These are phyloP conservation scores for Stegana nigrithorax DNA, from an alignment of 2,888 invertebrate species.

Conservation along the genomic window DNA sequence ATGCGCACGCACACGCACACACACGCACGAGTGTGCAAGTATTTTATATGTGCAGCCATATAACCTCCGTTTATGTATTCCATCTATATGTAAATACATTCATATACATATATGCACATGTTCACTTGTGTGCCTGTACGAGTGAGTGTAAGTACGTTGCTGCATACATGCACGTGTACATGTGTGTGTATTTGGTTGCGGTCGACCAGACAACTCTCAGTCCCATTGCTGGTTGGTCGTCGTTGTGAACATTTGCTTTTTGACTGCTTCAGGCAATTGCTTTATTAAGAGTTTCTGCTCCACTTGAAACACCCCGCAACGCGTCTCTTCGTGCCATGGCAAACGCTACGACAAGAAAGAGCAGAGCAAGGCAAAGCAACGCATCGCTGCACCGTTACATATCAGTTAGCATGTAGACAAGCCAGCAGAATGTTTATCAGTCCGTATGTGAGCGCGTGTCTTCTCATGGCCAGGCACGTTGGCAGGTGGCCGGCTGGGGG, in stretches of 20 bases:
- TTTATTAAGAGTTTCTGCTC: slow-evolving; percentile 67
- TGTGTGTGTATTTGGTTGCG: slow-evolving; percentile 6
- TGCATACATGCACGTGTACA: background rate
- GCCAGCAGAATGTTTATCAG: slow-evolving; percentile 32
- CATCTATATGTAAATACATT: slow-evolving; percentile 16
- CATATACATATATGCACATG: slow-evolving; percentile 13
- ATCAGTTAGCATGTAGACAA: background rate
- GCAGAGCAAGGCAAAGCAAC: too few relatives aligned
- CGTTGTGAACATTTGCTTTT: slow-evolving; percentile 62
- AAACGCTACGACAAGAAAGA: too few relatives aligned
- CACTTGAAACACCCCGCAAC: slow-evolving; percentile 51
- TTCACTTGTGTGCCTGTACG: slow-evolving; percentile 3
- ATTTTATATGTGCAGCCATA: too few relatives aligned
- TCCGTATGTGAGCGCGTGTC: slow-evolving; percentile 16
- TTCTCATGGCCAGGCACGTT: background rate
- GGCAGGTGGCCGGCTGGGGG: too few relatives aligned
- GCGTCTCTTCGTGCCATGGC: too few relatives aligned
- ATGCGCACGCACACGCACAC: background rate
- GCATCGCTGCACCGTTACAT: too few relatives aligned
- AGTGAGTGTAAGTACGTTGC: background rate
- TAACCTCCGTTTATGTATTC: too few relatives aligned
- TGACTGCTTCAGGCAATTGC: slow-evolving; percentile 66
- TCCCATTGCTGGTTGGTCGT: slow-evolving; percentile 19
- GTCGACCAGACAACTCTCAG: slow-evolving; percentile 37
- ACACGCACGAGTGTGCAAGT: too few relatives aligned